These are phyloP conservation scores for Scolopax bukidnonensis DNA, from an alignment of 2,797 vertebrate species.

Conservation along the genomic window DNA sequence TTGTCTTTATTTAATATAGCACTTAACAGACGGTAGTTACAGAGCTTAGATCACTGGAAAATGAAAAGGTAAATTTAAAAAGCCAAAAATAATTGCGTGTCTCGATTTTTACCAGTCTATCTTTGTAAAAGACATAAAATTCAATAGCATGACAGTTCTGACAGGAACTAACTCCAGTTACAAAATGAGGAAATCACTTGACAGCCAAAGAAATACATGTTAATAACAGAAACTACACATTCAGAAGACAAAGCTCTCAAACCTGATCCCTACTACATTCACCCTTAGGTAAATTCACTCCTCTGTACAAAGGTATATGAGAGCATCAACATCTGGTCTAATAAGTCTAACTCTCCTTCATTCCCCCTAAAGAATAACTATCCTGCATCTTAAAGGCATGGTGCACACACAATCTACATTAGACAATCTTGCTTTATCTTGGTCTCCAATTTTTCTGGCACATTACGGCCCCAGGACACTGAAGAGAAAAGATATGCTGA, in stretches of 20 bases:
- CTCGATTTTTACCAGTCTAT: not conserved
- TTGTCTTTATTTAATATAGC: not conserved
- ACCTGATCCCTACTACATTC: not conserved
- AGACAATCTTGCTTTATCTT: not conserved
- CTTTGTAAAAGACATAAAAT: not conserved
- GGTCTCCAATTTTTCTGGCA: not conserved
- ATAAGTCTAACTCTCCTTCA: not conserved
- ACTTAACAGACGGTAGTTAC: not conserved
- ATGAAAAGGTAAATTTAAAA: not conserved
- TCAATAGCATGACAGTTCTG: not conserved
- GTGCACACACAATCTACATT: not conserved
- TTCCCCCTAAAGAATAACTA: not conserved
- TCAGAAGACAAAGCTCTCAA: not conserved
- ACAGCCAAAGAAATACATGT: not conserved
- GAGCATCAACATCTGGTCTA: not conserved
- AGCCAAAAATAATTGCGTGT: not conserved
- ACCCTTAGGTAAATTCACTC: fast-evolving
- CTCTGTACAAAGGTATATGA: not conserved
- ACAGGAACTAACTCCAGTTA: not conserved
- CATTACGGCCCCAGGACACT: not conserved
- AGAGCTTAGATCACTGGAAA: not conserved
- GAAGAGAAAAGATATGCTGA: not conserved
- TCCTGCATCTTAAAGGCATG: not conserved
- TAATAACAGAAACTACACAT: not conserved
- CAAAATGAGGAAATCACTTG: not conserved